Base-by-base conservation (phyloP, 2,888 invertebrate species). In the Heterodera filipjevi region DNA sequence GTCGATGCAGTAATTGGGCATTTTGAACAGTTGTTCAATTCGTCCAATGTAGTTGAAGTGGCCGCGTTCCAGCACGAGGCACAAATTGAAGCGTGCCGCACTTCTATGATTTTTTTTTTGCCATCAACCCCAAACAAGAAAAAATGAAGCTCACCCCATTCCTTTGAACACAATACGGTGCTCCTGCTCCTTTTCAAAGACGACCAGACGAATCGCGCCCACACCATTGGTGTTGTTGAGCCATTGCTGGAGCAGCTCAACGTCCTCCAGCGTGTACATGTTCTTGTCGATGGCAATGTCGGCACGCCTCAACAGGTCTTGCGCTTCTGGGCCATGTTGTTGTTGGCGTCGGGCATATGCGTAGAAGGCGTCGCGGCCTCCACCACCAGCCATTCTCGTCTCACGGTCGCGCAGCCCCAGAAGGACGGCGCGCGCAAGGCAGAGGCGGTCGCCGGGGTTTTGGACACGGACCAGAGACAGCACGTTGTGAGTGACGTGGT, bases 21-120 rank as follows among this genome's bases (percentile, higher is more conserved):
- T 10, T 6, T 44, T 22, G 16, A 73, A 73, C 32, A 73, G 46
- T 27, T 73, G 73, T 30, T 71, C 71, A 32, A 49, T n/a, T 14
- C 71, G 71, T n/a, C 71, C 71, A 12, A 71, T 30, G 16, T 71
- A 71, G 49, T 71, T 27, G 71, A 30, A 71, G 32, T 71, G 71
- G 14, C 33, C 16, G 27, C 49, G 44, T 27, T 71, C 71, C 27
- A 71, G 14, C 30, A 71, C 27, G 27, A 71, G 49, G 27, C 71
- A 71, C 10, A 71, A 32, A 32, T 71, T 71, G 16, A 32, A 32
- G 22, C 14, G 5, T 10, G 71, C 33, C 49, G 71, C 71, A 14
- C 33, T 27, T 16, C 49, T 16, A 16, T 53, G 0, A 39, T 16
- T 12, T 14, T 14, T 16, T 53, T 53, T 22, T n/a, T n/a, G n/a